Evolutionary conservation across 2,797 vertebrate genomes (phyloP).

Genomic region (Gallinago nigripennis): DNA sequence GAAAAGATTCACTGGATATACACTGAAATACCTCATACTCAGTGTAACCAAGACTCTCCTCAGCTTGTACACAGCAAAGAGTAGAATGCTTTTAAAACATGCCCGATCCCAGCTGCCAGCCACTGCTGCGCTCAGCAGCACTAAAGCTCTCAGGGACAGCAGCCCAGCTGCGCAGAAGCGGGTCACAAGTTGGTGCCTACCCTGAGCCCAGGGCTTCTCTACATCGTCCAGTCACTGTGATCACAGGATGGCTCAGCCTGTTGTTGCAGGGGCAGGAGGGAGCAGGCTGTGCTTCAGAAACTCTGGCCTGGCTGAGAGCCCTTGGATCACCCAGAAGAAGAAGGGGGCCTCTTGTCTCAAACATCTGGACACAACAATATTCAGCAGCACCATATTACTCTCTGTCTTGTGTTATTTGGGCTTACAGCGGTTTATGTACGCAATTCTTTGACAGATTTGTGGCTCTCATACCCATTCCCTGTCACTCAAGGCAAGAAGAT

Average conservation of each 20-base stretch:
- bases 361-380: background rate
- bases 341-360: background rate
- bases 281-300: background rate
- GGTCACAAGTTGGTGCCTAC: background rate
- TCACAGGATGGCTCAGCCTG: background rate
- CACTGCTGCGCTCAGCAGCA: background rate
- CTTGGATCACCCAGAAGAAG: background rate
- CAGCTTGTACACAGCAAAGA: background rate
- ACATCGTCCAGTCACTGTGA: fast-evolving
- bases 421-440: background rate
- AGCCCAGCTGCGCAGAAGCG: background rate
- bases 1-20: conserved; percentile 14
- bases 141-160: background rate
- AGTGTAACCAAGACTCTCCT: background rate
- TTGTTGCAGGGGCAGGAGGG: background rate
- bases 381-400: background rate
- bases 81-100: background rate
- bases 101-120: background rate
- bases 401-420: background rate
- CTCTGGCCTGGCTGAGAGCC: background rate
- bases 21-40: conserved; percentile 25
- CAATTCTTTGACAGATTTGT: background rate
- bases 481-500: conserved; percentile 22
- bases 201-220: background rate
- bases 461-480: background rate